These are phyloP conservation scores for Monodelphis domestica DNA, from an alignment of 2,797 vertebrate species.

Conservation along the genomic window DNA sequence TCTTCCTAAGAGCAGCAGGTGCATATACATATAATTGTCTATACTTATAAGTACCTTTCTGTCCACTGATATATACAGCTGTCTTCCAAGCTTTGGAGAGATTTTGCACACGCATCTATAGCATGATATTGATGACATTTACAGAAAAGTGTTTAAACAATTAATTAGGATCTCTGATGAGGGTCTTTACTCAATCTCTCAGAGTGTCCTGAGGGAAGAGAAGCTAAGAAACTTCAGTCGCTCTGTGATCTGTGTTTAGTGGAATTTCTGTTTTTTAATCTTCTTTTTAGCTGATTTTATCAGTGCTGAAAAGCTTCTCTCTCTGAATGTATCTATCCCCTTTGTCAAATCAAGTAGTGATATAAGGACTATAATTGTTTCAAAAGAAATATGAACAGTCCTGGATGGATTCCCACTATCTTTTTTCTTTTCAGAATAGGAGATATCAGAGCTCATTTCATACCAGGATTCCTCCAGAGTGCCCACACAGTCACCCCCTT, in stretches of 20 bases:
- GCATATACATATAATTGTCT: neutral
- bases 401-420: neutral
- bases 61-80: neutral
- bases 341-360: conserved; percentile 20
- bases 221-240: neutral
- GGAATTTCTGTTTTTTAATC: neutral
- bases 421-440: neutral
- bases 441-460: neutral
- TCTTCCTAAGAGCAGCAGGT: neutral
- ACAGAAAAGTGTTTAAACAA: conserved; percentile 26
- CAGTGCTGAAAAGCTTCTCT: conserved; percentile 42
- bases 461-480: neutral
- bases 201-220: conserved; percentile 55
- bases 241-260: neutral
- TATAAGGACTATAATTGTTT: neutral
- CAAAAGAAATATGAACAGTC: neutral
- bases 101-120: conserved; percentile 47
- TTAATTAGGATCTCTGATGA: conserved; percentile 57
- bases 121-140: conserved; percentile 45
- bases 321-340: conserved; percentile 17
- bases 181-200: conserved; percentile 29
- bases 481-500: neutral
- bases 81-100: neutral
- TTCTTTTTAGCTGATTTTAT: conserved; percentile 50
- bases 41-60: neutral